Evolutionary conservation across 2,113 vertebrate genomes (phyloP).

Genomic region (Pithys albifrons): DNA sequence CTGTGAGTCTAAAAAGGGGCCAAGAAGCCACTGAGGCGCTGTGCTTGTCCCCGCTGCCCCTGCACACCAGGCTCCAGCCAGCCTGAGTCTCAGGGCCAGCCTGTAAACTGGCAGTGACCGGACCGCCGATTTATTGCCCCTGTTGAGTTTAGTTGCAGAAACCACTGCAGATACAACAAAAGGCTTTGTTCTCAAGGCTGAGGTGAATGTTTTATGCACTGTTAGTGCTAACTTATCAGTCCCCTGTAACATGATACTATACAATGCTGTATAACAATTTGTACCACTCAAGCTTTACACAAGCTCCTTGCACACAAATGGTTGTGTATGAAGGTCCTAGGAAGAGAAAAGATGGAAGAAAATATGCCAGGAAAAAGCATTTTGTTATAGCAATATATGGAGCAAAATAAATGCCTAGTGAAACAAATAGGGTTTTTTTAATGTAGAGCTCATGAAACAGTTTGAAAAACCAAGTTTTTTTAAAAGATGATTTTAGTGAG

Average conservation of each 20-base stretch:
- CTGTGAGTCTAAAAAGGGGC: accelerated
- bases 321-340: background rate
- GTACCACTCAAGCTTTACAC: background rate
- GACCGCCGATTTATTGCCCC: accelerated
- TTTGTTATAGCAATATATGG: background rate
- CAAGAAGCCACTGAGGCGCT: background rate
- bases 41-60: no score
- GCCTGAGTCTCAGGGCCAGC: accelerated
- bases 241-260: background rate
- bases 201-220: background rate
- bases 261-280: background rate
- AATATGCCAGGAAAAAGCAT: background rate
- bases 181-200: background rate
- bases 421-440: background rate
- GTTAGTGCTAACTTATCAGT: background rate
- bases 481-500: background rate
- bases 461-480: background rate
- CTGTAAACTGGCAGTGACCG: no score
- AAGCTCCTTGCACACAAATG: background rate
- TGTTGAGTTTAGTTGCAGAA: background rate
- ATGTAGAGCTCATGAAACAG: background rate
- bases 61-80: no score
- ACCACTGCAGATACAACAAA: background rate
- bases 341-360: background rate
- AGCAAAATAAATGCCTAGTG: background rate